phyloP scores from a whole-genome alignment of 2,888 invertebrate genomes.

The Xanthia togata region DNA sequence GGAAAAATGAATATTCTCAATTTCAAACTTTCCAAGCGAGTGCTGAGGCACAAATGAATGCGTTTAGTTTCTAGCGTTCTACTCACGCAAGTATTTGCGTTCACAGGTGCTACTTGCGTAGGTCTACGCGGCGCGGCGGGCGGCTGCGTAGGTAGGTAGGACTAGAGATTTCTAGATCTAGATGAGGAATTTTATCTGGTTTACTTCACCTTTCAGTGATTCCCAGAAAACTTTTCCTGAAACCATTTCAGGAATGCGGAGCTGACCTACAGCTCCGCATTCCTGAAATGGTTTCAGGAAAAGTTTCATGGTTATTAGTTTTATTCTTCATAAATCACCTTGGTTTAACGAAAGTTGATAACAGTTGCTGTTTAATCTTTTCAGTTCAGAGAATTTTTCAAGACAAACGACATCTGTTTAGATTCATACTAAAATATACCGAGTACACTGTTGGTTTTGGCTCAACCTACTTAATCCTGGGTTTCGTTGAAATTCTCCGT shows the following conservation, averaged over 20 bases:
- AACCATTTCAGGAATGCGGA: too few species aligned
- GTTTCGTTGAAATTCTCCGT: not conserved
- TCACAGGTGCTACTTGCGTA: too few species aligned
- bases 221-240: not conserved
- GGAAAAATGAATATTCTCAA: too few species aligned
- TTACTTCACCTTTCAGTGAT: not conserved
- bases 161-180: too few species aligned
- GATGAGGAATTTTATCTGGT: conserved; percentile 16
- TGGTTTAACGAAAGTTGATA: not conserved
- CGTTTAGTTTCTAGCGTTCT: too few species aligned
- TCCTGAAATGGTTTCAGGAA: too few species aligned
- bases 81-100: too few species aligned
- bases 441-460: not conserved
- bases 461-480: not conserved
- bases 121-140: too few species aligned
- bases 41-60: not conserved
- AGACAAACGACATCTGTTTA: not conserved
- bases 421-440: not conserved
- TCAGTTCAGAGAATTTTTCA: not conserved
- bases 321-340: conserved; percentile 4
- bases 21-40: too few species aligned
- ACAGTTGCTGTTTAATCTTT: conserved; percentile 3
- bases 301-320: not conserved
- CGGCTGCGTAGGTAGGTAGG: too few species aligned
- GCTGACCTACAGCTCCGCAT: too few species aligned